phyloP scores from a whole-genome alignment of 2,113 vertebrate genomes.

The Aptenodytes patagonicus region DNA sequence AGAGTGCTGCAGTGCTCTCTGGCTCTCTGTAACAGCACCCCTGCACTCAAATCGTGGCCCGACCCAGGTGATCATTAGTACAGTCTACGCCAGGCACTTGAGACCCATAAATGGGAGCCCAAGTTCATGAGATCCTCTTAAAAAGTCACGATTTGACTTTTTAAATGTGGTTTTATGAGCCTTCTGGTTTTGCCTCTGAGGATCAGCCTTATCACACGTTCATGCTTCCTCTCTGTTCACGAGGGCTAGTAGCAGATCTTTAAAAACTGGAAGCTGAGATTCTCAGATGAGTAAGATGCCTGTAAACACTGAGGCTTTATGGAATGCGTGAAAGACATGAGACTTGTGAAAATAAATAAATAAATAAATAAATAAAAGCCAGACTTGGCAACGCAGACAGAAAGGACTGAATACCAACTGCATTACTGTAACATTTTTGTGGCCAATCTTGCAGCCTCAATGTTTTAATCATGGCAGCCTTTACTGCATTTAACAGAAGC shows the following conservation, averaged over 20 bases:
- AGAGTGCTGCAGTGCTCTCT: neutral
- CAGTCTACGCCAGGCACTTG: neutral
- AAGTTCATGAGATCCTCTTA: slow-evolving; percentile 29
- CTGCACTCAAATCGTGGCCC: neutral
- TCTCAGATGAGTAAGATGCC: slow-evolving; percentile 30
- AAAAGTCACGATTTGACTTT: slow-evolving; percentile 17
- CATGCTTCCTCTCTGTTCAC: neutral
- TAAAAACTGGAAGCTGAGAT: slow-evolving; percentile 25
- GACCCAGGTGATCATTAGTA: neutral
- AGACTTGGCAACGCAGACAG: neutral
- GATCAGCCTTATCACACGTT: neutral
- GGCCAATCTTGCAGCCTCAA: slow-evolving; percentile 47
- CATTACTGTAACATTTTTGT: slow-evolving; percentile 56
- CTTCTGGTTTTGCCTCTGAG: slow-evolving; percentile 5
- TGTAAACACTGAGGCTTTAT: slow-evolving; percentile 32
- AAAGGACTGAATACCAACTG: slow-evolving; percentile 39
- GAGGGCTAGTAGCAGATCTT: slow-evolving; percentile 3
- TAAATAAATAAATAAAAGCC: slow-evolving; percentile 27
- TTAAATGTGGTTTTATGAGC: slow-evolving; percentile 12
- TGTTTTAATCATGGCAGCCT: slow-evolving; percentile 46
- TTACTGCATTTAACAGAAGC: slow-evolving; percentile 42
- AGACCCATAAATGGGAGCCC: neutral
- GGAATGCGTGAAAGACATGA: slow-evolving; percentile 29
- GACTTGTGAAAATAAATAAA: slow-evolving; percentile 35
- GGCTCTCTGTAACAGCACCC: neutral